Conservation (phyloP, 2,113 vertebrate species). For the Phalacrocorax carbo region DNA sequence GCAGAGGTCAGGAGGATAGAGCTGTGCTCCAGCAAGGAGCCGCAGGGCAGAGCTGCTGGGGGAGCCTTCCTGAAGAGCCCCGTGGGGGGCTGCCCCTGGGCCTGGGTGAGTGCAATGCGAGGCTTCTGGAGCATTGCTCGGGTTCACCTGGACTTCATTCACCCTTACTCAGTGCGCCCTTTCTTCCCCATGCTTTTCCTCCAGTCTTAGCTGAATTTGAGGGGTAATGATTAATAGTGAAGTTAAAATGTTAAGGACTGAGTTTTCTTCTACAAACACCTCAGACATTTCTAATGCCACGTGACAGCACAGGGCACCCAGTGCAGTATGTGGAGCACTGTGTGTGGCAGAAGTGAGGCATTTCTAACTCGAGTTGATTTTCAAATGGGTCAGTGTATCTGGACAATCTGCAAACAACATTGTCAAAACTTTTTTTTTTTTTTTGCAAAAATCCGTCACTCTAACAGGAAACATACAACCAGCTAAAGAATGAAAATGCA, state of each 20-base stretch:
- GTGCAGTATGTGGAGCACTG: background rate
- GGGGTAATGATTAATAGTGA: background rate
- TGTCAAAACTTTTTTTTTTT: background rate
- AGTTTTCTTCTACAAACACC: background rate
- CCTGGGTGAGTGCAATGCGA: accelerated
- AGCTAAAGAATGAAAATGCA: background rate
- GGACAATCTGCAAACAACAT: background rate
- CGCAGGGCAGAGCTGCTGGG: background rate
- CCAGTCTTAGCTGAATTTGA: background rate
- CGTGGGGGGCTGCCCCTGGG: background rate
- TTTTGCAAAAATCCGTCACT: background rate
- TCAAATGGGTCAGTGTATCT: background rate
- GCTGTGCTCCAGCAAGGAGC: background rate
- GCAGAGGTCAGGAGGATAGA: background rate
- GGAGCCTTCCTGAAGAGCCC: background rate
- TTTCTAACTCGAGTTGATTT: background rate
- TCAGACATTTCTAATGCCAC: background rate
- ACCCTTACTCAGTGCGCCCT: background rate
- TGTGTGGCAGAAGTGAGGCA: background rate
- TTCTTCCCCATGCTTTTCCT: background rate
- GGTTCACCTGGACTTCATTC: background rate
- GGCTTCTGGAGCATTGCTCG: background rate
- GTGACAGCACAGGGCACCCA: background rate
- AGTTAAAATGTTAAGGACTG: background rate
- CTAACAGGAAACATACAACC: background rate